These are phyloP conservation scores for Propithecus coquereli DNA, from an alignment of 2,113 vertebrate species.

Conservation along the genomic window DNA sequence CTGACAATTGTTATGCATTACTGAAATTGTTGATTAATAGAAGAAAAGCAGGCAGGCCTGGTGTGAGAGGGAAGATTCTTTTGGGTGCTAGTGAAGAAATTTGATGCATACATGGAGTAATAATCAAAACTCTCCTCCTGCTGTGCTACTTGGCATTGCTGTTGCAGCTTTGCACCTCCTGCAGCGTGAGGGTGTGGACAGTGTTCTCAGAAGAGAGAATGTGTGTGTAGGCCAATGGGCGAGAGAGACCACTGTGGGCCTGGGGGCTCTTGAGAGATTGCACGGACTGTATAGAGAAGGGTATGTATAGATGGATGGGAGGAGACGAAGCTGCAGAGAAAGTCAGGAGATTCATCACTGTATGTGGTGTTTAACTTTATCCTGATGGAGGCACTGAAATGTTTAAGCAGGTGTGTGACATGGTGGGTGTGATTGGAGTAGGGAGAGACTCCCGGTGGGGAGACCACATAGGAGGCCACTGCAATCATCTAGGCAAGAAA, in stretches of 20 bases:
- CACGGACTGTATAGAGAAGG: neutral
- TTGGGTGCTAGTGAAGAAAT: neutral
- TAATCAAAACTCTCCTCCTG: neutral
- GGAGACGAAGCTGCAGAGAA: neutral
- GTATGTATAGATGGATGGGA: neutral
- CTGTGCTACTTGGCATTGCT: neutral
- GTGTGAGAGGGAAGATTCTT: neutral
- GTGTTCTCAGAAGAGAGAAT: neutral
- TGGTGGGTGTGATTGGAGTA: neutral
- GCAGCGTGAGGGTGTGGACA: neutral
- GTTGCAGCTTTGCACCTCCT: neutral
- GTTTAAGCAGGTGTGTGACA: neutral
- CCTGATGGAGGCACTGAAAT: neutral
- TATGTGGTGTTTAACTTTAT: neutral
- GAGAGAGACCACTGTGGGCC: neutral
- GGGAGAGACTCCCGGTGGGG: neutral
- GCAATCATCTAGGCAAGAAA: neutral
- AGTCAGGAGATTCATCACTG: neutral
- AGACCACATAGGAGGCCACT: neutral
- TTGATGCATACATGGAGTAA: neutral
- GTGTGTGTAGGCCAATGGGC: rapidly evolving
- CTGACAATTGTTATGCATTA: neutral
- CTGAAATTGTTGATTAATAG: neutral
- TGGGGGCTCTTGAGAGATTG: too few species aligned
- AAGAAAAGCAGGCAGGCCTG: neutral